These are phyloP conservation scores for Diorhabda sublineata DNA, from an alignment of 1,140 invertebrate species.

Conservation along the genomic window DNA sequence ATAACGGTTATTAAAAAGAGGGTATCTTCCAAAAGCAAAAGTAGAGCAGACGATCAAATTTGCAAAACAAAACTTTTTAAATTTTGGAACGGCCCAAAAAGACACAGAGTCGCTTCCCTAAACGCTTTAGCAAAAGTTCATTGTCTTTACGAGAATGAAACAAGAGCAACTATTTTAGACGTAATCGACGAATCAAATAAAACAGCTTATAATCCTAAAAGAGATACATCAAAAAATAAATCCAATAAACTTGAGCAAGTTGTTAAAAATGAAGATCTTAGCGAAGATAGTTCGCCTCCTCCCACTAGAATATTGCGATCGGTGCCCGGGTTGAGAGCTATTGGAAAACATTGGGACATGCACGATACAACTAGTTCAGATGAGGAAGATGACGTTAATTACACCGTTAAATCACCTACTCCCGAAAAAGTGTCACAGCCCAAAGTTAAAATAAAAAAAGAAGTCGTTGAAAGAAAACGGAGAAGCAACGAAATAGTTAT, in stretches of 20 bases:
- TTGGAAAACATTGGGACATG: constrained; percentile 79
- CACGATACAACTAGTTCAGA: constrained; percentile 57
- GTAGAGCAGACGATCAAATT: constrained; percentile 36
- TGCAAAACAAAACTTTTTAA: constrained; percentile 52
- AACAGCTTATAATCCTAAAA: constrained; percentile 38
- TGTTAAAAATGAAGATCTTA: constrained; percentile 45
- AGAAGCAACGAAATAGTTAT: constrained; percentile 63
- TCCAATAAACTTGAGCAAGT: constrained; percentile 29
- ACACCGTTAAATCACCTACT: constrained; percentile 17
- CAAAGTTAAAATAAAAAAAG: constrained; percentile 30
- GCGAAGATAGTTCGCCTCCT: constrained; percentile 36
- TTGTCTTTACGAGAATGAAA: constrained; percentile 86
- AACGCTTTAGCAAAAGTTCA: constrained; percentile 90
- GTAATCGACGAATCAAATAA: constrained; percentile 47
- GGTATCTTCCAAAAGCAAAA: constrained; percentile 22
- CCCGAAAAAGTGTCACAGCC: constrained; percentile 20
- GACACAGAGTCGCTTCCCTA: constrained; percentile 78
- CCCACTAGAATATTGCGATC: constrained; percentile 61
- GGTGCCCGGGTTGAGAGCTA: constrained; percentile 69
- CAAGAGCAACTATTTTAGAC: constrained; percentile 63
- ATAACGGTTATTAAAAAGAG: constrained; percentile 39
- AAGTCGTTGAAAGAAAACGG: constrained; percentile 24
- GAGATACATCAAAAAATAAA: constrained; percentile 1
- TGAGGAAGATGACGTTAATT: constrained; percentile 43
- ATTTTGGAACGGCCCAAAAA: constrained; percentile 67